phyloP scores from a whole-genome alignment of 2,113 vertebrate species.

The Varanus salvator region DNA sequence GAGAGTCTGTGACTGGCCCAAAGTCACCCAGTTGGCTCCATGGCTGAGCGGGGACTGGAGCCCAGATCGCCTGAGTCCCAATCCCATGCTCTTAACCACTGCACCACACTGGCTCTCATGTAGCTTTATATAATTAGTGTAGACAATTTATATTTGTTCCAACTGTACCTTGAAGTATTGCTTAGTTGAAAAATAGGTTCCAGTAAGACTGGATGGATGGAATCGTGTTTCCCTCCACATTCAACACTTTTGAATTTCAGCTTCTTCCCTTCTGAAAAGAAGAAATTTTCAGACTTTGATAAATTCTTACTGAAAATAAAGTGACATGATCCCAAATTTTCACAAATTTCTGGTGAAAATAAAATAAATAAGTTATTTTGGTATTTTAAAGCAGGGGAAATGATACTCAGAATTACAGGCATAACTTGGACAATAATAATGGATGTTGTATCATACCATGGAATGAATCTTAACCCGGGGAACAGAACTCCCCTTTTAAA shows the following conservation, averaged over 20 bases:
- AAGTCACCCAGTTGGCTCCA: too few species aligned
- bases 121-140: neutral
- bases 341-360: too few species aligned
- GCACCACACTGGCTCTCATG: neutral
- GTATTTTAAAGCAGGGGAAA: neutral
- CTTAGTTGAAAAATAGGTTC: neutral
- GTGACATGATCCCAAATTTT: too few species aligned
- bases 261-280: too few species aligned
- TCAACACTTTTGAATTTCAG: too few species aligned
- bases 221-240: neutral
- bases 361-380: neutral
- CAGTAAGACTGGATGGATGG: neutral
- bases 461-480: neutral
- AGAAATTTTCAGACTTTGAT: too few species aligned
- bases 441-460: neutral
- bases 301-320: too few species aligned
- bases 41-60: too few species aligned
- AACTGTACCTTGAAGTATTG: neutral
- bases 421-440: neutral
- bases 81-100: too few species aligned
- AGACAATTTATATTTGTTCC: neutral
- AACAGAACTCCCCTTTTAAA: neutral
- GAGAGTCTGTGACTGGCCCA: too few species aligned
- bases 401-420: neutral
- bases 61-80: too few species aligned